phyloP scores from a whole-genome alignment of 2,888 invertebrate genomes.

The Ceraclea dissimilis region DNA sequence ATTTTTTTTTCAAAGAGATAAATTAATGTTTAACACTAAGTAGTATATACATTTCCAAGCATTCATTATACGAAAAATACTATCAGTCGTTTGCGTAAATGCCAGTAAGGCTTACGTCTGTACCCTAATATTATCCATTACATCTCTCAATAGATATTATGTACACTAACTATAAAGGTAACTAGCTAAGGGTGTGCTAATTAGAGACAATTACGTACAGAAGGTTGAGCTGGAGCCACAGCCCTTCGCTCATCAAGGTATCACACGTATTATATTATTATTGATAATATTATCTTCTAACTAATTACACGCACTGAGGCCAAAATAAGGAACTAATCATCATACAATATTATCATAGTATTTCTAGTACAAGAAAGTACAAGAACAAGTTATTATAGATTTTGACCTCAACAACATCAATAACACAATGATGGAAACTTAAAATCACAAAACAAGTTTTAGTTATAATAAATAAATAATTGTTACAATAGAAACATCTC shows the following conservation, averaged over 20 bases:
- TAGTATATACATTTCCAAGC: constrained; percentile 26
- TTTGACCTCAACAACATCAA: neutral
- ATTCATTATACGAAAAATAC: constrained; percentile 26
- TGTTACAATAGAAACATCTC: constrained; percentile 8
- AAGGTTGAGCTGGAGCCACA: constrained; percentile 13
- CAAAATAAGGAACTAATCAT: neutral
- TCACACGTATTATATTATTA: constrained; percentile 22
- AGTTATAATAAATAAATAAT: constrained; percentile 5
- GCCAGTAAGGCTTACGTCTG: constrained; percentile 23
- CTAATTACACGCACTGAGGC: neutral
- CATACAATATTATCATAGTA: neutral
- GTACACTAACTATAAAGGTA: constrained; percentile 25
- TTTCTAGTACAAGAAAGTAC: constrained; percentile 1
- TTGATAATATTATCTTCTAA: constrained; percentile 6
- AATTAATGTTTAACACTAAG: constrained; percentile 24
- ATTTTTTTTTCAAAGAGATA: constrained; percentile 23
- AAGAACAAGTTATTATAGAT: neutral
- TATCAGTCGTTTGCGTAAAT: constrained; percentile 27
- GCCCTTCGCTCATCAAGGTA: constrained; percentile 17
- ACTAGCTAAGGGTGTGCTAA: constrained; percentile 25
- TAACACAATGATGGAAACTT: neutral
- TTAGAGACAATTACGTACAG: constrained; percentile 26
- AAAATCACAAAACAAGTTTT: constrained; percentile 8
- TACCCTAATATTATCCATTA: constrained; percentile 27
- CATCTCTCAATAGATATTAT: constrained; percentile 19